Evolutionary conservation across 2,888 invertebrate species (phyloP).

Genomic region (Alentia gelatinosa): DNA sequence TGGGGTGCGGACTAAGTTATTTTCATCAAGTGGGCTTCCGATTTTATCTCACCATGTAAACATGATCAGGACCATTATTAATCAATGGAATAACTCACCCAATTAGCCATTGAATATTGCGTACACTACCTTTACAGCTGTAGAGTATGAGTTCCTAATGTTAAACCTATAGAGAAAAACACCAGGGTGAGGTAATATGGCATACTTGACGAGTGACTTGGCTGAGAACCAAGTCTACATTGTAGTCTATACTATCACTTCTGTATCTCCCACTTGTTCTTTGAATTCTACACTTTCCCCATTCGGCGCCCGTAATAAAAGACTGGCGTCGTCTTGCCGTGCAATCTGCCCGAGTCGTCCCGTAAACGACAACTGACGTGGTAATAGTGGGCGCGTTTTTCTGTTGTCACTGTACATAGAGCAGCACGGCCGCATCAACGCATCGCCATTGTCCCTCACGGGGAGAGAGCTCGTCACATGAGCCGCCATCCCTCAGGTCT

Average conservation of each 20-base stretch:
- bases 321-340: background rate
- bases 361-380: background rate
- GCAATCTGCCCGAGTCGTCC: background rate
- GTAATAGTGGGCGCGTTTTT: background rate
- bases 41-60: too few relatives aligned
- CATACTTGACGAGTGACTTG: too few relatives aligned
- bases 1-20: too few relatives aligned
- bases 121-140: too few relatives aligned
- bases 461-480: background rate
- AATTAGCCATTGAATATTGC: too few relatives aligned
- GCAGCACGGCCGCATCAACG: background rate
- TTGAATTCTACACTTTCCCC: background rate
- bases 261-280: background rate
- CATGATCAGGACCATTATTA: too few relatives aligned
- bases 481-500: background rate
- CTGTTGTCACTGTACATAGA: background rate
- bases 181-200: too few relatives aligned
- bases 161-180: too few relatives aligned
- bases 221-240: background rate
- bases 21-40: too few relatives aligned
- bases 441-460: background rate
- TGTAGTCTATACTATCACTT: background rate
- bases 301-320: background rate
- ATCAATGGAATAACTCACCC: too few relatives aligned
- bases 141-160: too few relatives aligned